Evolutionary conservation across 2,797 vertebrate species (phyloP).

Genomic region (Lagorchestes hirsutus): DNA sequence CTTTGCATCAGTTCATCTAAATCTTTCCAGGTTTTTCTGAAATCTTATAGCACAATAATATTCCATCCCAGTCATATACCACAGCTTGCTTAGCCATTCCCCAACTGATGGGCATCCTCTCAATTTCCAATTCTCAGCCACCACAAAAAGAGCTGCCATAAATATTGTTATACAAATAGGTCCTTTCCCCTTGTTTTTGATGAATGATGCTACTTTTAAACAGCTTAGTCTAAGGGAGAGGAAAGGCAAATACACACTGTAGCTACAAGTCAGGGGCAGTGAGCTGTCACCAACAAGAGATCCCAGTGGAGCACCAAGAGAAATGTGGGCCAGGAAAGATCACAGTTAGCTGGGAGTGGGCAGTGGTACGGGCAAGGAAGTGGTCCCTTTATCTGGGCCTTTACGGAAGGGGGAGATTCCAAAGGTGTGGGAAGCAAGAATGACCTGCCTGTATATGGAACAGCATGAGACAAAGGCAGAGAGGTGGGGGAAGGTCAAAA

Average conservation of each 20-base stretch:
- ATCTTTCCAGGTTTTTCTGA: not conserved
- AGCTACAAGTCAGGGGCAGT: not conserved
- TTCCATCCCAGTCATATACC: not conserved
- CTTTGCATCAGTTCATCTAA: not conserved
- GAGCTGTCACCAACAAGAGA: not conserved
- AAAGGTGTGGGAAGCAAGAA: not conserved
- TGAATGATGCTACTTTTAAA: not conserved
- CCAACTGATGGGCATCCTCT: not conserved
- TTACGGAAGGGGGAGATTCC: not conserved
- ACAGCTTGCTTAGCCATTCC: not conserved
- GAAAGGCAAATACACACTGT: not conserved
- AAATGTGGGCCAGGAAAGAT: not conserved
- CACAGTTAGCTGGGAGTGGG: not conserved
- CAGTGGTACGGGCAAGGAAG: not conserved
- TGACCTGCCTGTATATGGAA: not conserved
- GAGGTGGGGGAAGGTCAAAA: not conserved
- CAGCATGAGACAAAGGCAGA: not conserved
- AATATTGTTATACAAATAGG: not conserved
- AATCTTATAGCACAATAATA: not conserved
- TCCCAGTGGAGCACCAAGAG: not conserved
- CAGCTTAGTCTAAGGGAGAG: not conserved
- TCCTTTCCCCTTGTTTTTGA: not conserved
- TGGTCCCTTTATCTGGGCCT: not conserved
- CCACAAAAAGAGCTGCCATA: not conserved
- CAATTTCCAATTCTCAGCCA: not conserved